phyloP scores from a whole-genome alignment of 2,113 vertebrate genomes.

The Myrmophylax atrothorax region DNA sequence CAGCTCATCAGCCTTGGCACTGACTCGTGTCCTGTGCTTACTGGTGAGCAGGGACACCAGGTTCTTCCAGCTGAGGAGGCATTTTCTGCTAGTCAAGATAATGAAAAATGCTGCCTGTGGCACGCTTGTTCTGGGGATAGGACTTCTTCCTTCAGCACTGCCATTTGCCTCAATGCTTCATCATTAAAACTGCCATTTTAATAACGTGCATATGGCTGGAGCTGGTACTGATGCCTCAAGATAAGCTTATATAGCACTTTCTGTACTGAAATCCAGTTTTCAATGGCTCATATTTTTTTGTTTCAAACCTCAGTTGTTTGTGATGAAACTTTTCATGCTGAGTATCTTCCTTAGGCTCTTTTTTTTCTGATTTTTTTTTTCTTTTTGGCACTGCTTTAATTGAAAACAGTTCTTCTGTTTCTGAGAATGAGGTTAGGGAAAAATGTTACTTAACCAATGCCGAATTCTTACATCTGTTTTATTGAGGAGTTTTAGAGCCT shows the following conservation, averaged over 20 bases:
- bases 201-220: background rate
- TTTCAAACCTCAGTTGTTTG: background rate
- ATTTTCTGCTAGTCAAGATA: background rate
- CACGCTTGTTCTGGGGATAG: background rate
- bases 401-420: conserved; percentile 45
- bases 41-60: background rate
- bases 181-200: background rate
- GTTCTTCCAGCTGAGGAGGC: background rate
- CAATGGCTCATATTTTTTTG: background rate
- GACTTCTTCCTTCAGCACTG: background rate
- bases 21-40: background rate
- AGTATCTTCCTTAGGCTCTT: conserved; percentile 15
- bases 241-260: background rate
- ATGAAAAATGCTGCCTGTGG: background rate
- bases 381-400: conserved; percentile 23
- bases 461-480: conserved; percentile 63
- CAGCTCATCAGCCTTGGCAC: background rate
- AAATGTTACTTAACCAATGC: conserved; percentile 45
- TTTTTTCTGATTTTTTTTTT: background rate
- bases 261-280: background rate
- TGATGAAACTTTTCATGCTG: conserved; percentile 15
- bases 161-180: background rate
- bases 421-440: conserved; percentile 63
- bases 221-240: background rate
- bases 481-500: background rate